Conservation (phyloP, 2,113 vertebrate genomes). For the Pleuronectes platessa region DNA sequence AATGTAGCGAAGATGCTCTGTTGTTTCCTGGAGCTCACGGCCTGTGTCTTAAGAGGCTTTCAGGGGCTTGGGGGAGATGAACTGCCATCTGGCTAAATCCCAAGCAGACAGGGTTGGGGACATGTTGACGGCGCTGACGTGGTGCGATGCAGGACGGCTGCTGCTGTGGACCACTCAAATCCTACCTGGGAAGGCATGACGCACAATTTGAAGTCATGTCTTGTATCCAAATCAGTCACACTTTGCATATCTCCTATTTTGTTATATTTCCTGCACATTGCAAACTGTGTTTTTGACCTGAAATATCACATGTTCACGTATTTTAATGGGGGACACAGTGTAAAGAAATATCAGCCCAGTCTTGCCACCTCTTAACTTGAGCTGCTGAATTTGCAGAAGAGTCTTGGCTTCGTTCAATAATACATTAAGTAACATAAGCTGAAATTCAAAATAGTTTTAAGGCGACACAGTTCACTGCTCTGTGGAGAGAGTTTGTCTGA, state of each 20-base stretch:
- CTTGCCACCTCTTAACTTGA: not conserved
- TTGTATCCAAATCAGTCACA: too few species aligned
- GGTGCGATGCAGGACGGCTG: conserved; percentile 5
- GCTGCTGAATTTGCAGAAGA: not conserved
- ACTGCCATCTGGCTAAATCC: conserved; percentile 74
- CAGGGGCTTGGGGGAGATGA: conserved; percentile 71
- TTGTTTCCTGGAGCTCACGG: conserved; percentile 56
- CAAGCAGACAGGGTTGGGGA: conserved; percentile 26
- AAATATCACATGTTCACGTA: too few species aligned
- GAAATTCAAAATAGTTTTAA: not conserved
- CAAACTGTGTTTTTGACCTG: too few species aligned
- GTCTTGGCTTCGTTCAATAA: not conserved
- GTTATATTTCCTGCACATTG: too few species aligned
- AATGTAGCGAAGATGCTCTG: conserved; percentile 57
- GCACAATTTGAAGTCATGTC: too few species aligned
- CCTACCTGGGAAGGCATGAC: not conserved
- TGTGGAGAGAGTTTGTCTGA: not conserved
- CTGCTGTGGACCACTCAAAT: conserved; percentile 4
- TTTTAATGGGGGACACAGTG: too few species aligned
- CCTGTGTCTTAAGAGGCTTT: conserved; percentile 74
- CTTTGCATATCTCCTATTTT: too few species aligned
- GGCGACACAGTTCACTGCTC: not conserved
- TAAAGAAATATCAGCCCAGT: too few species aligned
- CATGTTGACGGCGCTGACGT: conserved; percentile 32
- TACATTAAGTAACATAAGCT: too few species aligned